phyloP scores from a whole-genome alignment of 2,888 invertebrate genomes.

The Cylindroiulus punctatus region DNA sequence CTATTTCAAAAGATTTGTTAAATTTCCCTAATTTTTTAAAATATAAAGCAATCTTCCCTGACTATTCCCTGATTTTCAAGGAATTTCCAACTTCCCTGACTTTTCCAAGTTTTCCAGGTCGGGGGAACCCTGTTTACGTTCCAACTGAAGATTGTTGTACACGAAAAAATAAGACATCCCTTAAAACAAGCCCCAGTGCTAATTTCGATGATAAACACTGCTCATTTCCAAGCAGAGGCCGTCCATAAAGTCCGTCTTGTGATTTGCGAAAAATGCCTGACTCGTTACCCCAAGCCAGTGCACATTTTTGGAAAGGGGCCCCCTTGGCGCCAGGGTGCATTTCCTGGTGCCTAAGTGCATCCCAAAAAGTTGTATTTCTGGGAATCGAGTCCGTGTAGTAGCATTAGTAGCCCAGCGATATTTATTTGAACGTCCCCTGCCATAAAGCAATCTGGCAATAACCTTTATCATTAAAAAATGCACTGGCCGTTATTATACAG shows the following conservation, averaged over 20 bases:
- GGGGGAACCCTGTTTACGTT: no score
- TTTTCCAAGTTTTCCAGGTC: no score
- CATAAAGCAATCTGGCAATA: constrained; percentile 42
- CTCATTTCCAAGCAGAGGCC: no score
- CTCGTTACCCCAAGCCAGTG: neutral
- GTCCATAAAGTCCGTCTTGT: neutral
- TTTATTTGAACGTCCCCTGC: constrained; percentile 38
- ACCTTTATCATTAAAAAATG: constrained; percentile 36
- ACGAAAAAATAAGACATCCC: no score
- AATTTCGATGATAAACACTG: no score
- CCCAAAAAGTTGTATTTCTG: neutral
- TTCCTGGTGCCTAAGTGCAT: neutral
- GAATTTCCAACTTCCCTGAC: no score
- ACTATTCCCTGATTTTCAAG: no score
- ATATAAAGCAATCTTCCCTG: no score
- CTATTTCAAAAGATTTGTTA: no score
- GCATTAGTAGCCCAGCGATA: neutral
- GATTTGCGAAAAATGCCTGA: neutral
- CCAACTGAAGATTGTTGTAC: no score
- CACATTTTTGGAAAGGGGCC: neutral
- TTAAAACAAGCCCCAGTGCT: no score
- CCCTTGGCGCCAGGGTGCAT: neutral
- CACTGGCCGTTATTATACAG: constrained; percentile 13
- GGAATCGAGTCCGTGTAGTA: neutral
- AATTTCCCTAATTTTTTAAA: no score